A percentile compares a stretch with the other conserved stretches of the same genome.
Evolutionary conservation across 1,140 invertebrate genomes (phyloP).

Genomic region (Ooceraea biroi): DNA sequence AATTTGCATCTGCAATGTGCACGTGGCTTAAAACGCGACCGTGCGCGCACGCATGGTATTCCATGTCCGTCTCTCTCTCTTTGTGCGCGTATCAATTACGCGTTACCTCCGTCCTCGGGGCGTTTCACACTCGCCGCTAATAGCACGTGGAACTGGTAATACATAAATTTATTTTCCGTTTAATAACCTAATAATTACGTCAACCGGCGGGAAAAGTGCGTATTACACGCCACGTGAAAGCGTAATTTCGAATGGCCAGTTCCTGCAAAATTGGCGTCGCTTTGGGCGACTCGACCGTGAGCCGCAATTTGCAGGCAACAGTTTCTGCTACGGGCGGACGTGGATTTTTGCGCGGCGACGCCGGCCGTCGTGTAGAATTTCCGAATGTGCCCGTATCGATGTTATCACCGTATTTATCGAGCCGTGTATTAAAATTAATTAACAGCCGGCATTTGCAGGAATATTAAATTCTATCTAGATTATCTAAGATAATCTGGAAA

Average conservation of each 20-base stretch:
- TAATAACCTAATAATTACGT: constrained; percentile 40
- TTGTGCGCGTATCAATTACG: constrained; percentile 13
- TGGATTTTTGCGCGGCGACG: constrained; percentile 13
- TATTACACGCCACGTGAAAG: background rate
- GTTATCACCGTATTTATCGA: background rate
- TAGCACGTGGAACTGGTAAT: constrained; percentile 20
- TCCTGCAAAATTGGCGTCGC: background rate
- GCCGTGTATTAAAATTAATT: background rate
- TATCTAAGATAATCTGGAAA: constrained; percentile 5
- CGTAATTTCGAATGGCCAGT: constrained; percentile 10
- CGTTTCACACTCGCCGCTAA: constrained; percentile 20
- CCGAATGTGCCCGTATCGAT: background rate
- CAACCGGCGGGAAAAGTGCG: constrained; percentile 2
- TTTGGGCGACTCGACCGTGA: background rate
- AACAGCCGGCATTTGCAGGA: background rate
- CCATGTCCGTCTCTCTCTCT: background rate
- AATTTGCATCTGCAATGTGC: constrained; percentile 7
- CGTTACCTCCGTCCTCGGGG: background rate
- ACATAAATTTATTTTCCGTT: constrained; percentile 43
- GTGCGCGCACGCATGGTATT: background rate
- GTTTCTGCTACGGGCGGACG: background rate
- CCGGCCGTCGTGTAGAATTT: background rate
- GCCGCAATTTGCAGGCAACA: constrained; percentile 6
- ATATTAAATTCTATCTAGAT: background rate
- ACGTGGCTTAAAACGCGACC: background rate